Evolutionary conservation across 2,888 invertebrate species (phyloP).

Genomic region (Microctonus brassicae): DNA sequence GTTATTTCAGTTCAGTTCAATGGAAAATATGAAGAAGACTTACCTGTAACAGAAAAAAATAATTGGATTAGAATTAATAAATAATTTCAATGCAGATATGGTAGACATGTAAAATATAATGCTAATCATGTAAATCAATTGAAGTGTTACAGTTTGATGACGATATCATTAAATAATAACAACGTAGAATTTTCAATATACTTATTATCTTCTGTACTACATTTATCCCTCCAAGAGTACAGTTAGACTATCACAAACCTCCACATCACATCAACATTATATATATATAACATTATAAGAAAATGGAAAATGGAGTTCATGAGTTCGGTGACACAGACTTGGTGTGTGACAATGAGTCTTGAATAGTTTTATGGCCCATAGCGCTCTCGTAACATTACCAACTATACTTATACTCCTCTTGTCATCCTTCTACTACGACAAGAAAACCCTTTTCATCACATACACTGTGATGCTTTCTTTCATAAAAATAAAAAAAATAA

Average conservation of each 20-base stretch:
- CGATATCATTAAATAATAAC: slow-evolving; percentile 29
- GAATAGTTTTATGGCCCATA: slow-evolving; percentile 59
- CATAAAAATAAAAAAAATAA: too few species aligned
- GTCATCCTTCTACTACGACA: too few species aligned
- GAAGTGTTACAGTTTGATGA: neutral
- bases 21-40: slow-evolving; percentile 13
- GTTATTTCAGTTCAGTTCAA: too few species aligned
- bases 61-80: neutral
- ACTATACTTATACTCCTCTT: slow-evolving; percentile 30
- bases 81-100: neutral
- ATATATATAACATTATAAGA: neutral
- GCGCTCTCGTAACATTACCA: slow-evolving; percentile 38
- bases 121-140: neutral
- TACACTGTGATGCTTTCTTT: neutral
- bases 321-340: slow-evolving; percentile 31
- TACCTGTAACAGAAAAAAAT: slow-evolving; percentile 44
- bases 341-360: slow-evolving; percentile 53
- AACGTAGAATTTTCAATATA: slow-evolving; percentile 14
- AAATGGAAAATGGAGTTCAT: slow-evolving; percentile 23
- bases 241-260: slow-evolving; percentile 5
- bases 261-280: neutral
- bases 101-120: neutral
- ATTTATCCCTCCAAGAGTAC: slow-evolving; percentile 4
- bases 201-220: neutral
- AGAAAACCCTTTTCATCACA: slow-evolving; percentile 19